A percentile compares a stretch with the other conserved stretches of the same genome.
These are phyloP conservation scores for Acyrthosiphon pisum DNA, from an alignment of 1,140 invertebrate species.

Conservation along the genomic window DNA sequence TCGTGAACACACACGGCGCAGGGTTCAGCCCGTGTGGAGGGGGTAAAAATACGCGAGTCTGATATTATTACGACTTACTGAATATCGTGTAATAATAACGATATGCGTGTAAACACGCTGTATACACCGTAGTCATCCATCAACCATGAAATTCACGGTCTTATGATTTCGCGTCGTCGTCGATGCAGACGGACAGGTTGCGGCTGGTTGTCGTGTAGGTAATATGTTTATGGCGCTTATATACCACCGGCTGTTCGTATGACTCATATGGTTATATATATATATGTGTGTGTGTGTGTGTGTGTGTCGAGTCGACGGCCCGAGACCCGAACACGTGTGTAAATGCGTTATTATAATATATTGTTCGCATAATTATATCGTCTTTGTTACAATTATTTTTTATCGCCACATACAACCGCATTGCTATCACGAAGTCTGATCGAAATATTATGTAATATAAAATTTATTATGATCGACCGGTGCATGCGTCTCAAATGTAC, in stretches of 20 bases:
- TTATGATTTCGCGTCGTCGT: not conserved
- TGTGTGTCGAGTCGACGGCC: not conserved
- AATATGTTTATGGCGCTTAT: constrained; percentile 1
- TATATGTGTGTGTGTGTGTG: too few relatives aligned
- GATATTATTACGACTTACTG: not conserved
- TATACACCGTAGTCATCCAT: not conserved
- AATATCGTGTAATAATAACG: not conserved
- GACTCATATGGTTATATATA: too few relatives aligned
- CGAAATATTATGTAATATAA: not conserved
- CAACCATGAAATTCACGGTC: constrained; percentile 14
- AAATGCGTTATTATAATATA: not conserved
- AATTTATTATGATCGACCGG: not conserved
- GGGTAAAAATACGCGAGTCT: not conserved
- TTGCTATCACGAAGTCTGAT: not conserved
- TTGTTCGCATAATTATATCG: not conserved
- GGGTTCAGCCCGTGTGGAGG: not conserved
- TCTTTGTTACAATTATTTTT: not conserved
- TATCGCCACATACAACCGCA: not conserved
- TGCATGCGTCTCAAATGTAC: not conserved
- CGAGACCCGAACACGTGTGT: not conserved
- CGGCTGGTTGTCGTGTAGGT: not conserved
- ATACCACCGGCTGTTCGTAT: too few relatives aligned
- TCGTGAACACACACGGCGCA: not conserved
- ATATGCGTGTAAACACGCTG: not conserved
- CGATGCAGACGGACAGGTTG: not conserved